Conservation (phyloP, 2,888 invertebrate genomes). For the Cinara cedri region DNA sequence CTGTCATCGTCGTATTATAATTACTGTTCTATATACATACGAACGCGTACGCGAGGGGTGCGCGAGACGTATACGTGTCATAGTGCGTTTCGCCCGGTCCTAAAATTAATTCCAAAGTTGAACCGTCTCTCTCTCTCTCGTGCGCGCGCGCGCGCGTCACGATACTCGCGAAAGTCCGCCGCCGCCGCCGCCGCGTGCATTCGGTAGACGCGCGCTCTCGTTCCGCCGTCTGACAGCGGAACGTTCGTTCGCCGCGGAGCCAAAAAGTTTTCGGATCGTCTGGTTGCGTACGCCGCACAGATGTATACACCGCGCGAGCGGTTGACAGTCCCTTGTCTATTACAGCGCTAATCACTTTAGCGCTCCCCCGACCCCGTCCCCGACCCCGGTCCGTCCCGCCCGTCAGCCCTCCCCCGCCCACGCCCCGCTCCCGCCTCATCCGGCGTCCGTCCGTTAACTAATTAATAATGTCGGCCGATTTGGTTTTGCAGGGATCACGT, state of each 20-base stretch:
- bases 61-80: not conserved
- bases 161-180: not conserved
- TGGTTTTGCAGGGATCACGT: constrained; percentile 81
- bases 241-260: constrained; percentile 4
- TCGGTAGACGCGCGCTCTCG: too few species aligned
- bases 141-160: not conserved
- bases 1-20: not conserved
- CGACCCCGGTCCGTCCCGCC: not conserved
- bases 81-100: constrained; percentile 21
- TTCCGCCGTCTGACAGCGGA: constrained; percentile 16
- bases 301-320: not conserved
- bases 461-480: constrained; percentile 61
- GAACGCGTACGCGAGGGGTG: not conserved
- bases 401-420: not conserved
- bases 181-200: not conserved
- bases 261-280: constrained; percentile 32
- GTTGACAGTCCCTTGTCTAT: constrained; percentile 47
- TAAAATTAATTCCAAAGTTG: constrained; percentile 46
- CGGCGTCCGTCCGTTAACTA: constrained; percentile 2
- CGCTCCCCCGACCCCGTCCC: not conserved
- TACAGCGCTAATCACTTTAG: constrained; percentile 37
- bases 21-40: not conserved
- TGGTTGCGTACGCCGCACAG: not conserved
- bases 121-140: constrained; percentile 19
- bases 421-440: not conserved